These are phyloP conservation scores for Phrynocephalus forsythii DNA, from an alignment of 2,797 vertebrate species.

Conservation along the genomic window DNA sequence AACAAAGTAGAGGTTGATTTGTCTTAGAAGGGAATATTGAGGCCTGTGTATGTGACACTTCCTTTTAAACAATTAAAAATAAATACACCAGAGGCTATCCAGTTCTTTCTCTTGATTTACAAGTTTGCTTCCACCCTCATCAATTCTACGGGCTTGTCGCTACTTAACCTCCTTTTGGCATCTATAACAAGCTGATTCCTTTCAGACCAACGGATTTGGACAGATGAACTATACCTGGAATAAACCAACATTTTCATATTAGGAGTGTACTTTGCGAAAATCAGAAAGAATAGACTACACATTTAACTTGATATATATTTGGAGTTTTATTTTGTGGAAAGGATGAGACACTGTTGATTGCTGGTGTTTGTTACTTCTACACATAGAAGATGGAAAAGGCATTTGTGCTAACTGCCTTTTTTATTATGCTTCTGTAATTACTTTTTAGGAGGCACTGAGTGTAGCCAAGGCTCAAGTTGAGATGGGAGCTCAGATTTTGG, in stretches of 20 bases:
- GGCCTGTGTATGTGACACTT: too few species aligned
- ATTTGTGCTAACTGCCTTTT: constrained; percentile 5
- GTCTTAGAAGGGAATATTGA: too few species aligned
- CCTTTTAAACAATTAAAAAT: too few species aligned
- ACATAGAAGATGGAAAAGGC: constrained; percentile 19
- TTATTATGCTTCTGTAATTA: background rate
- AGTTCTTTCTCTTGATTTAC: too few species aligned
- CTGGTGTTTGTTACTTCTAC: background rate
- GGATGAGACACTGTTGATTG: background rate
- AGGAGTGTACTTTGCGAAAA: background rate
- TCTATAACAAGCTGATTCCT: too few species aligned
- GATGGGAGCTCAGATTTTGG: constrained; percentile 95
- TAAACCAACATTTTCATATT: background rate
- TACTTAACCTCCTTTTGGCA: too few species aligned
- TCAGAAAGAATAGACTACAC: background rate
- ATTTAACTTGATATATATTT: background rate
- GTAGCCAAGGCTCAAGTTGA: constrained; percentile 94
- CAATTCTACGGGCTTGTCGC: too few species aligned
- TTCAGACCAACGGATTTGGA: background rate
- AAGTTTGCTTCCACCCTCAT: too few species aligned
- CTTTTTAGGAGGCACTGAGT: constrained; percentile 87
- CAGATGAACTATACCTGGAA: background rate
- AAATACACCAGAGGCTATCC: too few species aligned
- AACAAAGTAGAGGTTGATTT: too few species aligned
- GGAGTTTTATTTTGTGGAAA: background rate